phyloP scores from a whole-genome alignment of 2,113 vertebrate genomes.

The Hemiscyllium ocellatum region DNA sequence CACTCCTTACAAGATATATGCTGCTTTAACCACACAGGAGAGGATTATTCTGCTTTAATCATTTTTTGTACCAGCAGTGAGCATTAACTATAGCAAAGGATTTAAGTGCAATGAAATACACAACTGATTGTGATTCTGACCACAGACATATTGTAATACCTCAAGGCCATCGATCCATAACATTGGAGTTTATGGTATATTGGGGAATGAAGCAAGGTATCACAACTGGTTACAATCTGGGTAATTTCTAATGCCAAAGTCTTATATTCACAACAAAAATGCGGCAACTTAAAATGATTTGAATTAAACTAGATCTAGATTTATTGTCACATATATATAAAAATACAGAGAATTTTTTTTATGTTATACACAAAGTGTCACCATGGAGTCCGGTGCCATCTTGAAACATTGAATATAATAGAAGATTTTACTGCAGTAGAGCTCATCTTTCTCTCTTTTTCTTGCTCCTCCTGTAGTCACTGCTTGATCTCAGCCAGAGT shows the following conservation, averaged over 20 bases:
- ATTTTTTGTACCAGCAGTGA: not conserved
- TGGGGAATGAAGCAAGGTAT: not conserved
- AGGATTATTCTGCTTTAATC: not conserved
- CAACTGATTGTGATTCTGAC: not conserved
- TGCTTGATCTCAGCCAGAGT: too few species aligned
- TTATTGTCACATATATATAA: too few species aligned
- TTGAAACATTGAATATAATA: too few species aligned
- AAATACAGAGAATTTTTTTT: too few species aligned
- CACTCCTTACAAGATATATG: not conserved
- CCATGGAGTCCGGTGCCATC: too few species aligned
- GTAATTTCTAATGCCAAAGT: not conserved
- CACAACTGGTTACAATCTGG: not conserved
- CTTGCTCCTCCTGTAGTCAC: too few species aligned
- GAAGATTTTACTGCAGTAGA: too few species aligned
- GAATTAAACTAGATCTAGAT: too few species aligned
- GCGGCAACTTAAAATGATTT: not conserved
- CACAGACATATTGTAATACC: not conserved
- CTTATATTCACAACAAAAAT: not conserved
- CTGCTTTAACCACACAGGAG: not conserved
- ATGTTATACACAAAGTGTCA: too few species aligned
- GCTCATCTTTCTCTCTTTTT: too few species aligned
- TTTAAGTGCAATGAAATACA: not conserved
- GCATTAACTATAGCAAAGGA: too few species aligned
- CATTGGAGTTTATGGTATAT: not conserved
- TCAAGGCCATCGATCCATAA: not conserved